Percentiles rank a stretch among this genome's conserved stretches.
Conservation (phyloP, 2,888 invertebrate species). For the Vandiemenella viatica region DNA sequence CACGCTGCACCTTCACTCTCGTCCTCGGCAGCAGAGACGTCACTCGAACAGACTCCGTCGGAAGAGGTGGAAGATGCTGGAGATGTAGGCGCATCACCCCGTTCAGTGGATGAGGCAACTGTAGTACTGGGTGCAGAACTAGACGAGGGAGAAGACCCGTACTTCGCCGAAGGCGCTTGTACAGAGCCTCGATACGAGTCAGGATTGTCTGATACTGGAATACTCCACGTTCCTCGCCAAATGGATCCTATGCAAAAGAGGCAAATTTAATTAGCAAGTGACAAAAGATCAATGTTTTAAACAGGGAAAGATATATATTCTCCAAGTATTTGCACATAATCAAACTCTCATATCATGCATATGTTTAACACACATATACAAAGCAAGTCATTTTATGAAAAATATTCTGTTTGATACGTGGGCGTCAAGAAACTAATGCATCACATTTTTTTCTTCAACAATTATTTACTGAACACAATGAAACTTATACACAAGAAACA, state of each 20-base stretch:
- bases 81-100: background rate
- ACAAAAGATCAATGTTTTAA: no score
- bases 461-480: no score
- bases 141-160: background rate
- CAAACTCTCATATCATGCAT: no score
- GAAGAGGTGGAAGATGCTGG: conserved; percentile 1
- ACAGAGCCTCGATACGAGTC: conserved; percentile 18
- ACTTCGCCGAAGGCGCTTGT: conserved; percentile 15
- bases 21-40: conserved; percentile 8
- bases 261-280: background rate
- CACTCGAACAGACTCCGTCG: conserved; percentile 11
- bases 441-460: no score
- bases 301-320: no score
- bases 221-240: conserved; percentile 22
- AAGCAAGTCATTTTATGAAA: no score
- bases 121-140: background rate
- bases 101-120: background rate
- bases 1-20: no score
- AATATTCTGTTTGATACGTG: no score
- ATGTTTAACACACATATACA: no score
- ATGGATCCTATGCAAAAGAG: conserved; percentile 21
- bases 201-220: conserved; percentile 21
- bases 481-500: no score
- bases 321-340: no score
- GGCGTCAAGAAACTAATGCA: no score